These are phyloP conservation scores for Lutjanus argentimaculatus DNA, from an alignment of 2,797 vertebrate genomes.

Conservation along the genomic window DNA sequence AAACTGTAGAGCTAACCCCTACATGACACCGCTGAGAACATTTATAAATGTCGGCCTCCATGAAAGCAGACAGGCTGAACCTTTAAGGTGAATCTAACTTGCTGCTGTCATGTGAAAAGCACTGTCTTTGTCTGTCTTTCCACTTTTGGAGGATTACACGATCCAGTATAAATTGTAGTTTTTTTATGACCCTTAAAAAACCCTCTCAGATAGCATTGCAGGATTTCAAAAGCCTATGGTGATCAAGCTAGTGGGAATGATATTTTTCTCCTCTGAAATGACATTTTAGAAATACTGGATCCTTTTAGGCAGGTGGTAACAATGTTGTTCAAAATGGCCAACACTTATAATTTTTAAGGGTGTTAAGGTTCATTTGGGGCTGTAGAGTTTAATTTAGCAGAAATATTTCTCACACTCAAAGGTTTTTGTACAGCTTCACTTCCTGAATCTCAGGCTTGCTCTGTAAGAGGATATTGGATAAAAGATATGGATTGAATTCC, in stretches of 20 bases:
- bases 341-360: neutral
- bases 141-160: slow-evolving; percentile 9
- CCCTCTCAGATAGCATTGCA: neutral
- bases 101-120: neutral
- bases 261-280: slow-evolving; percentile 10
- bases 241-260: neutral
- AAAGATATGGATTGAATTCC: slow-evolving; percentile 14
- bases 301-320: neutral
- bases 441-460: slow-evolving; percentile 13
- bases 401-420: slow-evolving; percentile 14
- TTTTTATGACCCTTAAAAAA: slow-evolving; percentile 1
- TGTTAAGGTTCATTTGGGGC: slow-evolving; percentile 13
- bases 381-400: slow-evolving; percentile 21
- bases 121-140: too few species aligned
- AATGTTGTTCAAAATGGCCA: neutral
- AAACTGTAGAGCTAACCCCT: slow-evolving; percentile 26
- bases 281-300: neutral
- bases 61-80: slow-evolving; percentile 29
- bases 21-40: slow-evolving; percentile 35
- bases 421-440: slow-evolving; percentile 4
- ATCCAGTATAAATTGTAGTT: neutral
- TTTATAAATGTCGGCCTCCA: slow-evolving; percentile 23
- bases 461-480: slow-evolving; percentile 7
- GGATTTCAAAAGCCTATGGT: neutral
- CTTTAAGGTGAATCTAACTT: slow-evolving; percentile 48